These are phyloP conservation scores for Centrocercus urophasianus DNA, from an alignment of 2,113 vertebrate genomes.

Conservation along the genomic window DNA sequence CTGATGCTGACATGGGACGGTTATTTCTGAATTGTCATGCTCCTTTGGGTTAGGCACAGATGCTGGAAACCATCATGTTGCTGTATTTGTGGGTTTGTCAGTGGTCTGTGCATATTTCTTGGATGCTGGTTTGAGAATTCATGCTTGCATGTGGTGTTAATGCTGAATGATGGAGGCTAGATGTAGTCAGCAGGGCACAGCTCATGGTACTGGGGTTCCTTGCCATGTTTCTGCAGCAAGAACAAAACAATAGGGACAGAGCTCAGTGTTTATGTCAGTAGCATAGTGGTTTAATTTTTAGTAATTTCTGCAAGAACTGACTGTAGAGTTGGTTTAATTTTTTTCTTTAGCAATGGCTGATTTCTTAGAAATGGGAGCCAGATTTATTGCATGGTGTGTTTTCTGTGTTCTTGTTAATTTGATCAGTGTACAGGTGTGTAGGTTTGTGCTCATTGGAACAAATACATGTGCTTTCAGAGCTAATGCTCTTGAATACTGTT, in stretches of 20 bases:
- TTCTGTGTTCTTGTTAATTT: neutral
- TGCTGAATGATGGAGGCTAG: neutral
- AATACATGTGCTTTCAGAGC: neutral
- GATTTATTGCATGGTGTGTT: neutral
- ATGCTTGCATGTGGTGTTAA: neutral
- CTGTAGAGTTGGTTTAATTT: neutral
- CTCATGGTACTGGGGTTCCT: neutral
- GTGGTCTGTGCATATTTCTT: neutral
- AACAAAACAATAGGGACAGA: neutral
- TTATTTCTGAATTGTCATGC: fast-evolving
- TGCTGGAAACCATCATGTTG: neutral
- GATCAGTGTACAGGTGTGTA: neutral
- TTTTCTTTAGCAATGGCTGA: neutral
- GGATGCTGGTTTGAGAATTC: fast-evolving
- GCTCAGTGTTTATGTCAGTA: neutral
- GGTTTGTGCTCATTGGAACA: neutral
- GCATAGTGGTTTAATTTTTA: neutral
- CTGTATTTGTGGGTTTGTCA: fast-evolving
- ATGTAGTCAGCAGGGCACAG: neutral
- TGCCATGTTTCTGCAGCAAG: neutral
- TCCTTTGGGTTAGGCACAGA: neutral
- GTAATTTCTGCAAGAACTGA: neutral
- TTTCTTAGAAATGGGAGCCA: neutral
- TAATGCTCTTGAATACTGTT: neutral
- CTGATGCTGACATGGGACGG: neutral